A percentile compares a stretch with the other conserved stretches of the same genome.
These are phyloP conservation scores for Astreopora myriophthalma DNA, from an alignment of 64 coral and sea anemone genomes.

Conservation along the genomic window DNA sequence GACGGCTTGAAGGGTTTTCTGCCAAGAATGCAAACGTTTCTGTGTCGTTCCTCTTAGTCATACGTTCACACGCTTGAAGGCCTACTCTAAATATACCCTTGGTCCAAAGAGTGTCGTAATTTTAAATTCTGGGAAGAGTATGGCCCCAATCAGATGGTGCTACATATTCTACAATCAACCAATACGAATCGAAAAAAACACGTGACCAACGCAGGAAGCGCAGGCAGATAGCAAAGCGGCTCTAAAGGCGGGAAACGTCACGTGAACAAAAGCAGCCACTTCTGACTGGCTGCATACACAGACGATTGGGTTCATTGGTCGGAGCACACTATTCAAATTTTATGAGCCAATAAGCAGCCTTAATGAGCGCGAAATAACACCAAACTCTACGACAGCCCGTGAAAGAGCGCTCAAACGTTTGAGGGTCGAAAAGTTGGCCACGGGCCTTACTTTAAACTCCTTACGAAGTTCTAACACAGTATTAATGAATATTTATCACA, in stretches of 20 bases:
- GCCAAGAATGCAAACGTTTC: no score
- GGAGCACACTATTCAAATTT: background rate
- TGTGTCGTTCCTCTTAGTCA: no score
- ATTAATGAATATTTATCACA: constrained; percentile 38
- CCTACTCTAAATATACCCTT: no score
- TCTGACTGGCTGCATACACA: background rate
- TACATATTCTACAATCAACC: background rate
- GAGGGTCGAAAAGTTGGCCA: background rate
- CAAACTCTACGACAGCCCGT: background rate
- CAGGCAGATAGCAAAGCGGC: background rate
- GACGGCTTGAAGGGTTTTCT: no score
- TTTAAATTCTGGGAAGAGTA: background rate
- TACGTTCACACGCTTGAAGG: no score
- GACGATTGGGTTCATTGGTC: background rate
- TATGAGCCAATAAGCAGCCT: background rate
- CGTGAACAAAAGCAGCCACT: background rate
- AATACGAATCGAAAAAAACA: background rate
- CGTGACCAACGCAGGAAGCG: background rate
- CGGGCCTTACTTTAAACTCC: constrained; percentile 26
- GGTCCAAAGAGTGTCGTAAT: background rate
- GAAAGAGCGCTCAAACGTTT: background rate
- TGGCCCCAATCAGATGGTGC: no score
- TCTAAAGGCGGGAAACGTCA: background rate
- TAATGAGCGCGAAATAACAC: background rate
- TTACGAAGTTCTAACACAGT: constrained; percentile 41